phyloP scores from a whole-genome alignment of 2,797 vertebrate genomes.

The Poeciliopsis paucimaculata region DNA sequence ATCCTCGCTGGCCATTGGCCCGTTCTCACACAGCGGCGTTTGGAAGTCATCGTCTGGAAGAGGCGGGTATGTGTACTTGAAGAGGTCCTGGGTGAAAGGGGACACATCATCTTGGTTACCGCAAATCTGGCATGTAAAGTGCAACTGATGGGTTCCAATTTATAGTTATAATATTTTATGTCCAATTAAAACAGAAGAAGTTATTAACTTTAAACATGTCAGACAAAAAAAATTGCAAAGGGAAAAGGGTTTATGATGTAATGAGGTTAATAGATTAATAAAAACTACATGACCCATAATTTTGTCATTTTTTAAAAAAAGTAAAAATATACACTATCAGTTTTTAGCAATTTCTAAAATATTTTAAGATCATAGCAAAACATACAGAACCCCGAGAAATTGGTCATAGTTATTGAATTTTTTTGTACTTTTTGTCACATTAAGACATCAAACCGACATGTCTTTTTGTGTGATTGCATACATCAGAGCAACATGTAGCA shows the following conservation, averaged over 20 bases:
- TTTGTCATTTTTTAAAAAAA: neutral
- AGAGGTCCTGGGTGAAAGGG: conserved; percentile 85
- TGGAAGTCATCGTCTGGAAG: conserved; percentile 96
- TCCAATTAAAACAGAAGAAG: neutral
- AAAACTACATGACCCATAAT: neutral
- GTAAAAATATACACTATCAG: neutral
- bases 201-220: neutral
- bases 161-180: neutral
- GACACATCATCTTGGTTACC: conserved; percentile 13
- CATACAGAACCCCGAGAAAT: neutral
- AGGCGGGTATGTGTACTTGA: conserved; percentile 97
- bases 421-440: neutral
- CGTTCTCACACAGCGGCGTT: conserved; percentile 93
- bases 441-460: neutral
- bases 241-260: neutral
- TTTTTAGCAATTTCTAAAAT: neutral
- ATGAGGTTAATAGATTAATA: neutral
- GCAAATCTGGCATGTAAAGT: neutral
- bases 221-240: neutral
- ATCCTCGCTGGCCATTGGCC: conserved; percentile 90
- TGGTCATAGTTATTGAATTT: neutral
- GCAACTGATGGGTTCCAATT: neutral
- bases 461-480: neutral
- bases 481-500: neutral
- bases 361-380: neutral